These are phyloP conservation scores for Naja naja DNA, from an alignment of 2,113 vertebrate species.

Conservation along the genomic window DNA sequence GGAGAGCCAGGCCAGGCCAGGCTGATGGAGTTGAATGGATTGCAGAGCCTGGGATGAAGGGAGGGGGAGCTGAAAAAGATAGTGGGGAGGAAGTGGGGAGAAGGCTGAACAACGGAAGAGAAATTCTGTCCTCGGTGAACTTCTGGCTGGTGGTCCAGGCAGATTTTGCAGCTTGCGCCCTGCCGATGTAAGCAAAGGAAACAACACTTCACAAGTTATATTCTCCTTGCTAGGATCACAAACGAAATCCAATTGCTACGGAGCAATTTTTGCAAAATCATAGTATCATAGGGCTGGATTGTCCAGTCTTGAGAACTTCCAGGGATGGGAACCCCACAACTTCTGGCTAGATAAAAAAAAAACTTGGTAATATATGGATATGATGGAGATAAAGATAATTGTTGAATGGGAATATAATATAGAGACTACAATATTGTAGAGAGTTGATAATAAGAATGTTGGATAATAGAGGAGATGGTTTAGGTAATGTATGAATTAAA, in stretches of 20 bases:
- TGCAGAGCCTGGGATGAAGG: not conserved
- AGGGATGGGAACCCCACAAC: too few relatives aligned
- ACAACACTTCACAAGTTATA: not conserved
- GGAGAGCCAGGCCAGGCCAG: constrained; percentile 43
- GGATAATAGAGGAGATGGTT: too few relatives aligned
- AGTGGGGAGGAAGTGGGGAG: not conserved
- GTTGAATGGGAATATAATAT: too few relatives aligned
- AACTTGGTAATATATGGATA: too few relatives aligned
- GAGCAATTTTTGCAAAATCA: not conserved
- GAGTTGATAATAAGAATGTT: too few relatives aligned
- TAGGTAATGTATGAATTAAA: too few relatives aligned
- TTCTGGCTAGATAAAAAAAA: too few relatives aligned
- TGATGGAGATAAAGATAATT: too few relatives aligned
- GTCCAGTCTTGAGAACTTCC: too few relatives aligned
- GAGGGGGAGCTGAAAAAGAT: not conserved
- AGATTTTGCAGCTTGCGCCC: not conserved
- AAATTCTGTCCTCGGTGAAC: not conserved
- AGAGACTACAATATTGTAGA: too few relatives aligned
- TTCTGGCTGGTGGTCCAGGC: not conserved
- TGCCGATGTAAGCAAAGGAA: not conserved
- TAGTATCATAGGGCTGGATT: not conserved
- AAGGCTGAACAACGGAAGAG: not conserved
- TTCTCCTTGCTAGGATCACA: not conserved
- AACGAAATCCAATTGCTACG: not conserved
- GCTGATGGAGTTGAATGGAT: constrained; percentile 56